Evolutionary conservation across 1,140 invertebrate species (phyloP), one percentile per base, ranked within the genome.

Genomic region (Caenorhabditis tropicalis): DNA sequence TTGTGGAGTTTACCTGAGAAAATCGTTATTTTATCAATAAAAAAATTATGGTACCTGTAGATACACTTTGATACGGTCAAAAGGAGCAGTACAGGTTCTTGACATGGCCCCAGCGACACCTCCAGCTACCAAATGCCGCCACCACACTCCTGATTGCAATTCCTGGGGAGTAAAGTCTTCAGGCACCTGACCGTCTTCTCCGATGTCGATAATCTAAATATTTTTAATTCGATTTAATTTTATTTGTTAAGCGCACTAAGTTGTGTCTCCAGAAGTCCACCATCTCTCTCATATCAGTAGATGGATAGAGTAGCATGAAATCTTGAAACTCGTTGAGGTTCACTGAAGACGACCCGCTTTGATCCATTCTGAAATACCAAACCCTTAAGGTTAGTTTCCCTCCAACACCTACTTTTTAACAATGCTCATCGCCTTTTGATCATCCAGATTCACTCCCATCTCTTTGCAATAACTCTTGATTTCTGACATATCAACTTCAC

Each of bases 11-110:
- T 9, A 93, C 92, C 92, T 93, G 84, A 43, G 88, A 49, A 43
- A 19, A 48, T 10, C 15, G 43, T 31, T 53, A n/a, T 24, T 33
- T 27, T 31, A 15, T 9, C 0, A 29, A 53, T 10, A 53, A 29
- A 7, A 36, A 82, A 27, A 39, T 27, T 1, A 33, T 12, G 2
- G n/a, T 91, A 98, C 97, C 94, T 99, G 98, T 65, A 99, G 93
- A 92, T 98, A 97, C 83, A 99, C 96, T 94, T 99, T 99, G 43
- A 99, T 94, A 89, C 98, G 93, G 92, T 99, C 98, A 60, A 99
- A 93, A 0, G 98, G 98, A 10, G 98, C 98, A 48, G 98, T 99
- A 90, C 95, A 96, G 2, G 98, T 98, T 88, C 98, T 93, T 2
- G 96, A 98, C 31, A 99, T 96, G 49, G 95, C 96, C 70, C 98